Evolutionary conservation across 2,888 invertebrate genomes (phyloP), one percentile per base, ranked within the genome.

Genomic region (Drosophila atripex): DNA sequence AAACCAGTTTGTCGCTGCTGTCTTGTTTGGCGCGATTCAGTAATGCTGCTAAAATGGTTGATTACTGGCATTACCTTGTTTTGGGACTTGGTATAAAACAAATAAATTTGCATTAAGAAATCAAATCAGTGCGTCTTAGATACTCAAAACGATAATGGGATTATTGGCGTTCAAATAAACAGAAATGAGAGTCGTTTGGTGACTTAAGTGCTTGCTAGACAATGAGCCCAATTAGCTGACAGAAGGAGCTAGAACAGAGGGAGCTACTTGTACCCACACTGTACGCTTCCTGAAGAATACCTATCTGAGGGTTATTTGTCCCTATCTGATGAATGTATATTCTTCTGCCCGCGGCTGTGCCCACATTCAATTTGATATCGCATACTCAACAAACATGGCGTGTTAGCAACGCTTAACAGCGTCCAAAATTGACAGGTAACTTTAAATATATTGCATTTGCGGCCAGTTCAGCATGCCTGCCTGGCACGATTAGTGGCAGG

Each of bases 381-480:
- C 58, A 68, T 61, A 61, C 58, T 56, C 53, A 32, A 53, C 35
- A 53, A 76, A 71, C 70, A 72, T 77, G 75, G 75, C 69, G 56
- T 79, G 79, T 57, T 68, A 71, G 75, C 65, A 65, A 59, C 65
- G 63, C 75, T 54, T 75, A 73, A 73, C 76, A 78, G 73, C 78
- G 66, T 71, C 71, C 61, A 32, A 70, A 73, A 68, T 73, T 76
- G 78, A 78, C 78, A 78, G 74, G 49, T 38, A 68, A 75, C 61
- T 63, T 68, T 71, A 79, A 78, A 77, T 75, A 71, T 72, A 73
- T 73, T 71, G 63, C 73, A 68, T 77, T 77, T 76, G 80, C 58
- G 74, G 71, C 69, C 69, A 75, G 80, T 60, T 69, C 54, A 43
- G 80, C 73, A 76, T 72, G 79, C 76, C 69, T 85, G 85, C 83